Evolutionary conservation across 1,140 invertebrate species (phyloP), one percentile per base, ranked within the genome.

Genomic region (Drosophila lacertosa): DNA sequence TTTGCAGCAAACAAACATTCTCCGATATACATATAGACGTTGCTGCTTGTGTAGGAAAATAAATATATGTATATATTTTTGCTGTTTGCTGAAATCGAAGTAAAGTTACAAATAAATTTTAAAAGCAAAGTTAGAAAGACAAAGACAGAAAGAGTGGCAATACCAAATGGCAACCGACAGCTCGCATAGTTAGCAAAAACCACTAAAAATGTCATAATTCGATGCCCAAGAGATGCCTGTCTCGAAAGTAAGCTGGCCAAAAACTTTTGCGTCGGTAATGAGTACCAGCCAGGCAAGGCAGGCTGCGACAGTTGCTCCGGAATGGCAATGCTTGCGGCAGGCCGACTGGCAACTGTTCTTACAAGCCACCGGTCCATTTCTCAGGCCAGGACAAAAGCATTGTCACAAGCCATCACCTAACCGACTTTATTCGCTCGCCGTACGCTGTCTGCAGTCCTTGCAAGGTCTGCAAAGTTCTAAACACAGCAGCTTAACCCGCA

Each of bases 201-300:
- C 88, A 90, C 88, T 90, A 90, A 90, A 90, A 90, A 82, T 90
- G 88, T 90, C 88, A 90, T 90, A 90, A 90, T 90, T 90, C 88
- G 88, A 90, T 90, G 78, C 88, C 78, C 89, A 84, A 80, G 89
- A 90, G 89, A 90, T 86, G 83, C 68, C 80, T 90, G 72, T 88
- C 80, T 76, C 69, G 64, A 77, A 88, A 79, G 83, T 86, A 76
- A 81, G 79, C 55, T 83, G 79, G 75, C 80, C 80, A 69, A 83
- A 83, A 83, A 78, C 66, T 83, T 83, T 79, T 39, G 59, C 58
- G 80, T 71, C 80, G 74, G 80, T 82, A 82, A 82, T 82, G 79
- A 82, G 74, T 78, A 70, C 63, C 77, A 67, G n/a, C n/a, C n/a
- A n/a, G n/a, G n/a, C n/a, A n/a, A n/a, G n/a, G n/a, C n/a, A n/a